Conservation (phyloP, 2,888 invertebrate species). For the Steinernema scapterisci region DNA sequence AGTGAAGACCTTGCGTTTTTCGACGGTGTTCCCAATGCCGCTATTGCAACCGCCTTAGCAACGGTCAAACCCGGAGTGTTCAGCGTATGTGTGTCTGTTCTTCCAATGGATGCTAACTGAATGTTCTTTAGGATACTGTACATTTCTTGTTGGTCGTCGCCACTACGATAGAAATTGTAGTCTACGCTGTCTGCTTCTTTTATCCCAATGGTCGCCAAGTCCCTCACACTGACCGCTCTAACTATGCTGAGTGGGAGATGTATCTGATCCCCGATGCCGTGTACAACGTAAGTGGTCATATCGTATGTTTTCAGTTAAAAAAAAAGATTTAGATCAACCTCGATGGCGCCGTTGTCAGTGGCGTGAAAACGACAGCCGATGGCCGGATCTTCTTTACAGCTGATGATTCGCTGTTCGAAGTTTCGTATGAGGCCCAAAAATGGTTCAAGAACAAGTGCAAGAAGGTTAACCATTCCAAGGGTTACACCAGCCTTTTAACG, state of each 20-base stretch:
- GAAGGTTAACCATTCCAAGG: constrained; percentile 90
- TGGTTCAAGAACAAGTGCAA: constrained; percentile 76
- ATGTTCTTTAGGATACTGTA: constrained; percentile 74
- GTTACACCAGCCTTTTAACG: constrained; percentile 68
- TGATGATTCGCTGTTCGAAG: constrained; percentile 89
- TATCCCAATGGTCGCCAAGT: constrained; percentile 68
- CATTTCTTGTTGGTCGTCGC: constrained; percentile 87
- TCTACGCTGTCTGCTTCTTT: constrained; percentile 78
- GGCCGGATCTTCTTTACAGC: constrained; percentile 94
- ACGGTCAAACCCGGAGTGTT: constrained; percentile 76
- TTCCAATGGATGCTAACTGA: neutral
- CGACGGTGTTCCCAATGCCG: constrained; percentile 91
- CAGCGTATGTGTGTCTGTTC: constrained; percentile 39
- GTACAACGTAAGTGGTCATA: constrained; percentile 76
- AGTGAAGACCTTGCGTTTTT: constrained; percentile 92
- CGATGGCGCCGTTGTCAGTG: constrained; percentile 57
- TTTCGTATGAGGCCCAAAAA: constrained; percentile 14
- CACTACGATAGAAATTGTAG: constrained; percentile 90
- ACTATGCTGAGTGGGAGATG: constrained; percentile 39
- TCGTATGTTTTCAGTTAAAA: neutral
- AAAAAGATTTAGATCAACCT: constrained; percentile 46
- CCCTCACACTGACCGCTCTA: neutral
- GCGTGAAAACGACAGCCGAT: constrained; percentile 78
- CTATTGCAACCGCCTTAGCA: constrained; percentile 87
- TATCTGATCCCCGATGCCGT: constrained; percentile 69